phyloP scores from a whole-genome alignment of 2,797 vertebrate species.

The Siniperca undulata region DNA sequence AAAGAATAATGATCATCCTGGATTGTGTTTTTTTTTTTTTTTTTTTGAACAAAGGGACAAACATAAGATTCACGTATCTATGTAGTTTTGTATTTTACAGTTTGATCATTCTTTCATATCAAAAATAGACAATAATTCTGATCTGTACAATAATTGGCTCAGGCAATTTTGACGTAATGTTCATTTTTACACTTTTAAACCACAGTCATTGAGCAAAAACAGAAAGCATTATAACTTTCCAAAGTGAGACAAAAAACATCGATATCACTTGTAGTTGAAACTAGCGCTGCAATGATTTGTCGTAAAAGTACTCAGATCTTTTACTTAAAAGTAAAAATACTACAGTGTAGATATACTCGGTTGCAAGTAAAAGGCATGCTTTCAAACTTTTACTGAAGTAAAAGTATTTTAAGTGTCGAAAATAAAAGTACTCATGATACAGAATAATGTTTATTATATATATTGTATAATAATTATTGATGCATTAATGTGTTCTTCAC shows the following conservation, averaged over 20 bases:
- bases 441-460: too few relatives aligned
- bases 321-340: too few relatives aligned
- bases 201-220: neutral
- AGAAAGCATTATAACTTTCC: neutral
- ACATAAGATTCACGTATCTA: neutral
- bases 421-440: too few relatives aligned
- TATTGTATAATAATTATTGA: too few relatives aligned
- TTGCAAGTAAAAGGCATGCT: too few relatives aligned
- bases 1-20: conserved; percentile 70
- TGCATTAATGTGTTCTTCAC: too few relatives aligned
- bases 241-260: neutral
- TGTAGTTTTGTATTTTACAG: neutral
- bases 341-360: too few relatives aligned
- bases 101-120: neutral
- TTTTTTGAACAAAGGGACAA: neutral
- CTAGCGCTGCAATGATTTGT: neutral
- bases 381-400: too few relatives aligned
- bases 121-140: neutral
- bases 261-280: neutral
- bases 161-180: neutral
- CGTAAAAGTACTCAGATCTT: neutral
- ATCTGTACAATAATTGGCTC: neutral
- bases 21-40: neutral
- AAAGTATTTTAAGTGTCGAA: too few relatives aligned
- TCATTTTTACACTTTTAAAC: conserved; percentile 2